Conservation (phyloP, 2,797 vertebrate genomes). For the Cottoperca gobio region DNA sequence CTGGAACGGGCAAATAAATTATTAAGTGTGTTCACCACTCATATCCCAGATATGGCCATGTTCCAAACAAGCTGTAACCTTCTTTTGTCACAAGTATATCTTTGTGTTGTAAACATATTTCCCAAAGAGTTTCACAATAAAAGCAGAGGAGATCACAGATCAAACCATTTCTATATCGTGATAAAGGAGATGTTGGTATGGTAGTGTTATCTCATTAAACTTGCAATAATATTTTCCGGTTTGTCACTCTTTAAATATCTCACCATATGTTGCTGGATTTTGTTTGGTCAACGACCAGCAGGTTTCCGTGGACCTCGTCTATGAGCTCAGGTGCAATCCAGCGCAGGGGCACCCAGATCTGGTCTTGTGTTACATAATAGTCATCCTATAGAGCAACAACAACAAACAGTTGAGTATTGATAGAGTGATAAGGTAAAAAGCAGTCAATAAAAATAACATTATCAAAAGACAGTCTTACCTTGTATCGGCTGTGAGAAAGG, state of each 20-base stretch:
- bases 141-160: neutral
- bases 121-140: neutral
- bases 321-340: conserved; percentile 99
- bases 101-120: neutral
- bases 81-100: neutral
- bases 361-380: conserved; percentile 96
- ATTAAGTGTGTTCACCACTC: neutral
- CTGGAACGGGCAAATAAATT: conserved; percentile 75
- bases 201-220: neutral
- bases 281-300: conserved; percentile 96
- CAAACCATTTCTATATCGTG: neutral
- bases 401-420: neutral
- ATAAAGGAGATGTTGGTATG: neutral
- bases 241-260: conserved; percentile 50
- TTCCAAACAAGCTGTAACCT: conserved; percentile 1
- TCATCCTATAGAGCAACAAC: conserved; percentile 87
- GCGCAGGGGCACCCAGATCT: conserved; percentile 97
- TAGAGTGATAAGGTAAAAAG: neutral
- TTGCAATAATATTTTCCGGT: neutral
- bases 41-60: neutral
- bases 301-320: conserved; percentile 96
- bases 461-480: conserved; percentile 78
- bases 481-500: conserved; percentile 93
- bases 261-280: conserved; percentile 98
- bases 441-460: neutral